Percentiles rank a stretch among this genome's conserved stretches.
phyloP scores from a whole-genome alignment of 2,113 vertebrate genomes.

The Aramus guarauna region DNA sequence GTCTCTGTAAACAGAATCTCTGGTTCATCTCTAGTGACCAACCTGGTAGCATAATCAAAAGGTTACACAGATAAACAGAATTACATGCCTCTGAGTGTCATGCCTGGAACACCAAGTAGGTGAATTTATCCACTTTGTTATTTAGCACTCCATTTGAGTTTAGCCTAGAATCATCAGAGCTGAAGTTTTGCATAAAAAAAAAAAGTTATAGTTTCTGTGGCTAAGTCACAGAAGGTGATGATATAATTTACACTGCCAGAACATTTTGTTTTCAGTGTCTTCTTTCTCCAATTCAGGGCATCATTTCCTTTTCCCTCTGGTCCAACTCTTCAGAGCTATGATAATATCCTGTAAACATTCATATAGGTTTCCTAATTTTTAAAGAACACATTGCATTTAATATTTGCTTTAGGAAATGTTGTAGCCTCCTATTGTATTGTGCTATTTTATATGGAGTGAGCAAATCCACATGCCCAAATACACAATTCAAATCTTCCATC shows the following conservation, averaged over 20 bases:
- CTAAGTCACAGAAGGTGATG: neutral
- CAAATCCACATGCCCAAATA: neutral
- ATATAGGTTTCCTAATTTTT: neutral
- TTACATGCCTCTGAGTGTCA: neutral
- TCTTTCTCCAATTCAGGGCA: neutral
- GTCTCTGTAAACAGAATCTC: neutral
- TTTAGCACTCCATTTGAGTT: neutral
- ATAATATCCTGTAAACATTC: neutral
- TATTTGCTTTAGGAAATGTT: neutral
- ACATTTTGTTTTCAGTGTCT: neutral
- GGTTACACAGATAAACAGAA: neutral
- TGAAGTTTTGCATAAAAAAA: neutral
- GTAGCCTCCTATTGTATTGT: neutral
- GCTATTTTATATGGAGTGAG: neutral
- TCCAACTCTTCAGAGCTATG: neutral
- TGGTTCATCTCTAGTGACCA: neutral
- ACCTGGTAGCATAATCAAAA: neutral
- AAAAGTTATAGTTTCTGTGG: neutral
- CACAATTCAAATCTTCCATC: neutral
- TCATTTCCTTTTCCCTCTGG: neutral
- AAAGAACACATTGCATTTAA: neutral
- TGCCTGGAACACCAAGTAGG: neutral
- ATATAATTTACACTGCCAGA: neutral
- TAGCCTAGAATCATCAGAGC: neutral
- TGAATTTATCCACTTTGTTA: neutral